Percentiles rank a stretch among this genome's conserved stretches.
phyloP scores from a whole-genome alignment of 2,113 vertebrate genomes.

The Pseudopodoces humilis region DNA sequence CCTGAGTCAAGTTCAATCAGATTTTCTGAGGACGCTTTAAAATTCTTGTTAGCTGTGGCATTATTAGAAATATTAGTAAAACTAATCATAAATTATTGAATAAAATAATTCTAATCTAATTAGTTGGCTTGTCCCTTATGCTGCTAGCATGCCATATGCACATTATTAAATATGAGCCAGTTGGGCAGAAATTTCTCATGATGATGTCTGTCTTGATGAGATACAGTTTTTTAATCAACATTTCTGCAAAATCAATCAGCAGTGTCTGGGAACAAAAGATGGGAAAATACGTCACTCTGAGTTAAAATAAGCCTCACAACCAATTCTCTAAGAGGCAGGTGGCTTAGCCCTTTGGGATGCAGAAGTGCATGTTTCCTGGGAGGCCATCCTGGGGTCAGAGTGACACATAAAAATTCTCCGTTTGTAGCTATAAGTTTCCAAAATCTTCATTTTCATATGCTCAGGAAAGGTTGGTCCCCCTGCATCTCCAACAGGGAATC shows the following conservation, averaged over 20 bases:
- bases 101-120: slow-evolving; percentile 49
- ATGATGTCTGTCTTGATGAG: slow-evolving; percentile 31
- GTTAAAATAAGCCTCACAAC: not conserved
- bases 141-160: slow-evolving; percentile 30
- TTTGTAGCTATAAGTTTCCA: not conserved
- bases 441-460: not conserved
- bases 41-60: not conserved
- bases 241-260: not conserved
- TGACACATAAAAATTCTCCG: not conserved
- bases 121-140: slow-evolving; percentile 44
- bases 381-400: not conserved
- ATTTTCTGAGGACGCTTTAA: not conserved
- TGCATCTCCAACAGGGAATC: not conserved
- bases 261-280: slow-evolving; percentile 10
- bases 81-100: slow-evolving; percentile 9
- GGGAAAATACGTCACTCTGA: not conserved
- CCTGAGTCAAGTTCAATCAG: not conserved
- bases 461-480: not conserved
- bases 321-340: not conserved
- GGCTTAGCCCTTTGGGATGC: not conserved
- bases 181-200: slow-evolving; percentile 51
- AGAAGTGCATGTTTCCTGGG: not conserved
- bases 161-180: slow-evolving; percentile 50
- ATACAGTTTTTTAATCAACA: slow-evolving; percentile 39
- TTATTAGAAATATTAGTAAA: slow-evolving; percentile 31